phyloP scores from a whole-genome alignment of 2,797 vertebrate genomes.

The Leptatherina wallacei region DNA sequence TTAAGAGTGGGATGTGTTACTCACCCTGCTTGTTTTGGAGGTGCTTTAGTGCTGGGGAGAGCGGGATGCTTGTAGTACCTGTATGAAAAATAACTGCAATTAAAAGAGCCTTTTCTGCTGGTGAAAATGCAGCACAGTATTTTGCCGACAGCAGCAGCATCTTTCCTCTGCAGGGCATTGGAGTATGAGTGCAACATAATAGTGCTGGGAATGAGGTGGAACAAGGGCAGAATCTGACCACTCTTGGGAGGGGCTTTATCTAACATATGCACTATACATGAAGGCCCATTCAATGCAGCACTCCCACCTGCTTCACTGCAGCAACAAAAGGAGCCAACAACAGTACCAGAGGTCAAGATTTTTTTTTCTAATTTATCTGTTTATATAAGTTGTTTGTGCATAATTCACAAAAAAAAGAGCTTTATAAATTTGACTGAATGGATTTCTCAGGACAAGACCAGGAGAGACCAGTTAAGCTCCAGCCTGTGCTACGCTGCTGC shows the following conservation, averaged over 20 bases:
- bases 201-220: slow-evolving; percentile 67
- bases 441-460: slow-evolving; percentile 14
- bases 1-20: slow-evolving; percentile 72
- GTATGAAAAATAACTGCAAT: slow-evolving; percentile 87
- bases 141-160: slow-evolving; percentile 81
- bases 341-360: background rate
- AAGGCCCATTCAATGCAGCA: slow-evolving; percentile 48
- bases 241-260: slow-evolving; percentile 59
- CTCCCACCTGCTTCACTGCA: slow-evolving; percentile 40
- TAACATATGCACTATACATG: slow-evolving; percentile 42
- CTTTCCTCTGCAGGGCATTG: slow-evolving; percentile 63
- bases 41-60: slow-evolving; percentile 88
- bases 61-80: slow-evolving; percentile 87
- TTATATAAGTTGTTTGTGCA: slow-evolving; percentile 13
- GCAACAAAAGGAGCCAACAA: slow-evolving; percentile 26
- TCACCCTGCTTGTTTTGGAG: slow-evolving; percentile 89
- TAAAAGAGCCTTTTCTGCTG: slow-evolving; percentile 81
- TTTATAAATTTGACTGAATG: background rate
- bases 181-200: slow-evolving; percentile 73
- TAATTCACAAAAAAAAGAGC: slow-evolving; percentile 11
- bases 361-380: background rate
- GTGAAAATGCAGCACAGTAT: slow-evolving; percentile 83
- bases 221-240: slow-evolving; percentile 58
- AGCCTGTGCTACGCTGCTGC: slow-evolving; percentile 65
- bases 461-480: slow-evolving; percentile 51